A percentile compares a stretch with the other conserved stretches of the same genome.
Conservation (phyloP, 2,888 invertebrate genomes). For the Sceliomorpha sp. region DNA sequence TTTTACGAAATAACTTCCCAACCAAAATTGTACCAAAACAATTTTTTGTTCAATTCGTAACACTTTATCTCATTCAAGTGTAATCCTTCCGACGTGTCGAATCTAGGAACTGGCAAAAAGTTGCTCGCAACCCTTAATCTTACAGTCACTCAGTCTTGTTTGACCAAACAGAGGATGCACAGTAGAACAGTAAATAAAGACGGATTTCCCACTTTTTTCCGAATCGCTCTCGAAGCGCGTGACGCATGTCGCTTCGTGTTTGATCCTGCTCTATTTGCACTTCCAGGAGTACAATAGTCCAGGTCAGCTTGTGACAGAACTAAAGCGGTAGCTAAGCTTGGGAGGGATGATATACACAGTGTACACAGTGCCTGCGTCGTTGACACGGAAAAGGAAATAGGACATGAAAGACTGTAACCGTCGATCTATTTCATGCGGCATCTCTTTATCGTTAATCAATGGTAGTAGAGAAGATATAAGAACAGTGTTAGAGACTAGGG, state of each 20-base stretch:
- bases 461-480: slow-evolving; percentile 31
- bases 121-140: no score
- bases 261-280: slow-evolving; percentile 16
- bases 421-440: slow-evolving; percentile 65
- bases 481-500: slow-evolving; percentile 39
- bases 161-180: neutral
- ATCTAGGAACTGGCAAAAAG: neutral
- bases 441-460: slow-evolving; percentile 56
- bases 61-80: no score
- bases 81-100: neutral
- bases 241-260: slow-evolving; percentile 7
- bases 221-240: neutral
- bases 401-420: slow-evolving; percentile 61
- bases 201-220: slow-evolving; percentile 10
- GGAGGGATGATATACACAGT: slow-evolving; percentile 31
- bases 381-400: slow-evolving; percentile 27
- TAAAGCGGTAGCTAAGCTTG: slow-evolving; percentile 2
- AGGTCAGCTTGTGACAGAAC: slow-evolving; percentile 28
- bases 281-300: slow-evolving; percentile 26
- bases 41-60: no score
- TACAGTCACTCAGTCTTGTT: no score
- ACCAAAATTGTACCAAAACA: no score
- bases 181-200: slow-evolving; percentile 7
- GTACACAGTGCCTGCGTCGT: slow-evolving; percentile 27
- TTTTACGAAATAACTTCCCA: no score